A percentile compares a stretch with the other conserved stretches of the same genome.
Conservation (phyloP, 2,797 vertebrate genomes). For the Centropyge bicolor region DNA sequence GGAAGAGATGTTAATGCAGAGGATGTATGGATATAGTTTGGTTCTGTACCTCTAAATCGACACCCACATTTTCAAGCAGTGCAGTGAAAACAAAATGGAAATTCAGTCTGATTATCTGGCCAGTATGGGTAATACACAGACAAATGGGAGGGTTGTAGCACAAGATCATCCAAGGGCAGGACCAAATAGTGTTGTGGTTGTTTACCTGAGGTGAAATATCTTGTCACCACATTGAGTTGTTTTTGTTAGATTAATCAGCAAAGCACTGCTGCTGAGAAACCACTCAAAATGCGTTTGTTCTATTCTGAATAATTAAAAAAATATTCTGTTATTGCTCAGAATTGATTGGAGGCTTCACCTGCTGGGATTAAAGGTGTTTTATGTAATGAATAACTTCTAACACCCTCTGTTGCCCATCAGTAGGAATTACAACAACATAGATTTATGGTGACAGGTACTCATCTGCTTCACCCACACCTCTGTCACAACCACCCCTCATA, state of each 20-base stretch:
- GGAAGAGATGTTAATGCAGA: neutral
- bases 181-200: neutral
- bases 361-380: slow-evolving; percentile 1
- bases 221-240: neutral
- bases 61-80: slow-evolving; percentile 14
- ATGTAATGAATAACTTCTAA: neutral
- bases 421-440: slow-evolving; percentile 29
- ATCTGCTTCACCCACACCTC: neutral
- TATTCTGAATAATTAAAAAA: neutral
- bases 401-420: slow-evolving; percentile 34
- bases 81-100: slow-evolving; percentile 40
- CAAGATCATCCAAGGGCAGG: neutral
- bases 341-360: neutral
- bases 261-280: neutral
- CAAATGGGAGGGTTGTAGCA: neutral
- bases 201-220: neutral
- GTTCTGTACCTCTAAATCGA: neutral
- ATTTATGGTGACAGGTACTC: slow-evolving; percentile 2
- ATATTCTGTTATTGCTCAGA: neutral
- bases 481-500: neutral
- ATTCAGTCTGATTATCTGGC: neutral
- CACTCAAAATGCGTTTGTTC: neutral
- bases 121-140: neutral
- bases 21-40: neutral
- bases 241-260: neutral